Conservation (phyloP, 2,888 invertebrate genomes). For the Horisme vitalbata region DNA sequence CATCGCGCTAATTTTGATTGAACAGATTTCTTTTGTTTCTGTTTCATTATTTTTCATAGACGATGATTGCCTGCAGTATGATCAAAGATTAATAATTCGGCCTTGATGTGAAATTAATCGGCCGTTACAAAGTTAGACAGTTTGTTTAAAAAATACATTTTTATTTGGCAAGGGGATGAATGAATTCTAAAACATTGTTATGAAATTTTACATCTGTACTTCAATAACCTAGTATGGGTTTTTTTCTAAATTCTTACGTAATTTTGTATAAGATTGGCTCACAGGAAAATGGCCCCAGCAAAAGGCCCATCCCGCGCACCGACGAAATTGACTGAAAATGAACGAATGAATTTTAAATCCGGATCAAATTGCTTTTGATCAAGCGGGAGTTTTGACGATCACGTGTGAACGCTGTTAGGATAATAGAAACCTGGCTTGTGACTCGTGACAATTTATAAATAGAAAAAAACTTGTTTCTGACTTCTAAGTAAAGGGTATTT, state of each 20-base stretch:
- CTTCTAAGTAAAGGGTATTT: slow-evolving; percentile 23
- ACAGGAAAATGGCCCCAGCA: slow-evolving; percentile 28
- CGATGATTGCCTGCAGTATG: slow-evolving; percentile 45
- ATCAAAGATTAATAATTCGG: slow-evolving; percentile 52
- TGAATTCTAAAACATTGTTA: slow-evolving; percentile 22
- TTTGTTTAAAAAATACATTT: slow-evolving; percentile 43
- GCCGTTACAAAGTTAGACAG: slow-evolving; percentile 45
- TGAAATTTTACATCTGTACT: slow-evolving; percentile 24
- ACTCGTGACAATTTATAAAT: slow-evolving; percentile 34
- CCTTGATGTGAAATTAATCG: slow-evolving; percentile 48
- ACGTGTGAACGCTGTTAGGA: slow-evolving; percentile 25
- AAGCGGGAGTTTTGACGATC: slow-evolving; percentile 34
- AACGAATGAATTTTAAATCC: slow-evolving; percentile 41
- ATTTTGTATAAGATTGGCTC: slow-evolving; percentile 36
- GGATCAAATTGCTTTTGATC: slow-evolving; percentile 39
- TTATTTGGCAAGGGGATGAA: slow-evolving; percentile 32
- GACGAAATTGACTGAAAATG: slow-evolving; percentile 37
- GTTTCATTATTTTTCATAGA: slow-evolving; percentile 46
- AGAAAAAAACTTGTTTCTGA: slow-evolving; percentile 28
- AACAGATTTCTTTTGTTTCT: slow-evolving; percentile 54
- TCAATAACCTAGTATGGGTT: slow-evolving; percentile 20
- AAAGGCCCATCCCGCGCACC: slow-evolving; percentile 25
- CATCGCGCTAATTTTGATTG: slow-evolving; percentile 60
- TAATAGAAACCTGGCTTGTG: slow-evolving; percentile 30
- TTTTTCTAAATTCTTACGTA: slow-evolving; percentile 29